Evolutionary conservation across 1,140 invertebrate species (phyloP).

Genomic region (Hyles euphorbiae): DNA sequence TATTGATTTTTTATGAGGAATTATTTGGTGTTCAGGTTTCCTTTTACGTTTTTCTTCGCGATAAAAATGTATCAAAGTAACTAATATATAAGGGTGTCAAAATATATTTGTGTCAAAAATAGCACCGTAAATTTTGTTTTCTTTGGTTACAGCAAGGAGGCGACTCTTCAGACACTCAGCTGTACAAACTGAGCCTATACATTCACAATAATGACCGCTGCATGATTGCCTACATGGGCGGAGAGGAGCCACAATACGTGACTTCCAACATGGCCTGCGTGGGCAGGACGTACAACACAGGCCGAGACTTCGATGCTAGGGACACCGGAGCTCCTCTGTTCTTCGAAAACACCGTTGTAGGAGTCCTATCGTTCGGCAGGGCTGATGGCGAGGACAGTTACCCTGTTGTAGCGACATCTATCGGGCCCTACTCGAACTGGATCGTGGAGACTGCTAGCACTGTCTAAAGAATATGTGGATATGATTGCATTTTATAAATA

Average conservation of each 20-base stretch:
- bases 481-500: too few relatives aligned
- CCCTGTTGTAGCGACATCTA: conserved; percentile 10
- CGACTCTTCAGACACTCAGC: conserved; percentile 10
- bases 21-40: too few relatives aligned
- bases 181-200: conserved; percentile 12
- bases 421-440: conserved; percentile 35
- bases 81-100: too few relatives aligned
- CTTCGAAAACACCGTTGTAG: conserved; percentile 11
- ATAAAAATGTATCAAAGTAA: background rate
- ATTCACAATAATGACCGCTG: conserved; percentile 13
- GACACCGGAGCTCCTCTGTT: conserved; percentile 19
- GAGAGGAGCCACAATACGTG: conserved; percentile 4
- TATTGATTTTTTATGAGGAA: too few relatives aligned
- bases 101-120: background rate
- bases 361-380: conserved; percentile 10
- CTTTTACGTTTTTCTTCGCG: background rate
- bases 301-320: conserved; percentile 16
- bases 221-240: conserved; percentile 10
- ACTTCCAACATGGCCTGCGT: conserved; percentile 28
- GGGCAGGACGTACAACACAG: background rate
- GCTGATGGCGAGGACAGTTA: background rate
- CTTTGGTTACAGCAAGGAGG: conserved; percentile 28
- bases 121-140: background rate
- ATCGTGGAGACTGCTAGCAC: conserved; percentile 36
- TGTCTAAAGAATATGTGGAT: too few relatives aligned